Evolutionary conservation across 2,888 invertebrate genomes (phyloP).

Genomic region (Eupithecia exiguata): DNA sequence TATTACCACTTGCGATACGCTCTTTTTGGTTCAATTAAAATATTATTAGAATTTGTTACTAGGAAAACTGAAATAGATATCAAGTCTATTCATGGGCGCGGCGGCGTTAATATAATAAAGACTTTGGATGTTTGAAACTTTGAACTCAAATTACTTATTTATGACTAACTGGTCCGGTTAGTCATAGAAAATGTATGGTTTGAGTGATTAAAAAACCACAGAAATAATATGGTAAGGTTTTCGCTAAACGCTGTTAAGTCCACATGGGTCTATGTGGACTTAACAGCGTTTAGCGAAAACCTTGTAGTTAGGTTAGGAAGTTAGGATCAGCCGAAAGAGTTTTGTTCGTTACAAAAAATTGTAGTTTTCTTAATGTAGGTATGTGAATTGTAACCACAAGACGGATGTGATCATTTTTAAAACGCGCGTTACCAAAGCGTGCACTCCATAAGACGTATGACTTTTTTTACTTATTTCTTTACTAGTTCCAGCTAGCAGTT

Average conservation of each 20-base stretch:
- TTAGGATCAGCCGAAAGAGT: background rate
- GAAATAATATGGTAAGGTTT: background rate
- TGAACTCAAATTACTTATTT: slow-evolving; percentile 1
- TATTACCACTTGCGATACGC: slow-evolving; percentile 37
- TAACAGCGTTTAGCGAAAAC: too few relatives aligned
- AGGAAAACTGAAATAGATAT: slow-evolving; percentile 26
- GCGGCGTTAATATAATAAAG: background rate
- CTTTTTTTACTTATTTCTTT: background rate
- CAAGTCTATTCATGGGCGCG: slow-evolving; percentile 13
- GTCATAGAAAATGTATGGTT: background rate
- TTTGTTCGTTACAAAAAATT: background rate
- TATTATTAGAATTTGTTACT: slow-evolving; percentile 22
- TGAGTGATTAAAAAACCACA: background rate
- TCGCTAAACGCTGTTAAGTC: background rate
- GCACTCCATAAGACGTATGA: too few relatives aligned
- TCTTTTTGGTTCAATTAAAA: slow-evolving; percentile 36
- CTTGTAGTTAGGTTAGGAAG: too few relatives aligned
- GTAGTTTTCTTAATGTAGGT: background rate
- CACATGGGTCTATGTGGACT: too few relatives aligned
- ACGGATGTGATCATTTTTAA: background rate
- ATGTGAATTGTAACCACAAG: too few relatives aligned
- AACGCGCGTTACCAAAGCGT: too few relatives aligned
- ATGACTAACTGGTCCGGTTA: background rate
- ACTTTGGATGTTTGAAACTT: background rate
- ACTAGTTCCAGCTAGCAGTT: background rate